phyloP scores from a whole-genome alignment of 2,888 invertebrate species.

The Glyphotaelius pellucidus region DNA sequence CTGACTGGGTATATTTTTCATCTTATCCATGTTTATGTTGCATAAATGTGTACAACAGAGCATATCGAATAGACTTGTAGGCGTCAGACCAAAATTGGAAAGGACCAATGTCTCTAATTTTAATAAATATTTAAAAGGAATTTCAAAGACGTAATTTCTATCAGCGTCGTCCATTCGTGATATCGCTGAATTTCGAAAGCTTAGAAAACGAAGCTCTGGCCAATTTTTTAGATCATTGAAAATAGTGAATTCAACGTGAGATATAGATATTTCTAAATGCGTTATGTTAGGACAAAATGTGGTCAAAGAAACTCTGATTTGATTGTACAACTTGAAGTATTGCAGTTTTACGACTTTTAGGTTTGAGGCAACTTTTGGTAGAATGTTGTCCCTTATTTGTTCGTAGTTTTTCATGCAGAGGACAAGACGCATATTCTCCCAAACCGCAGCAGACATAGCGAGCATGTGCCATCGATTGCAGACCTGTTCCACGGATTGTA shows the following conservation, averaged over 20 bases:
- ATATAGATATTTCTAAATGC: conserved; percentile 78
- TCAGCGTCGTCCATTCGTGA: conserved; percentile 72
- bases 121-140: conserved; percentile 76
- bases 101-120: conserved; percentile 74
- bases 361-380: conserved; percentile 77
- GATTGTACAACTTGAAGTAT: conserved; percentile 77
- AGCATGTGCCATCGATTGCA: conserved; percentile 76
- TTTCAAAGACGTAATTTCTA: conserved; percentile 75
- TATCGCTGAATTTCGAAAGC: conserved; percentile 77
- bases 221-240: conserved; percentile 76
- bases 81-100: conserved; percentile 76
- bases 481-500: conserved; percentile 75
- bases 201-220: conserved; percentile 76
- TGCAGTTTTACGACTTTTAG: conserved; percentile 77
- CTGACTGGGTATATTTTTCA: conserved; percentile 77
- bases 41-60: conserved; percentile 74
- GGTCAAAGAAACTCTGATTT: conserved; percentile 75
- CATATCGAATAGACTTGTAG: conserved; percentile 75
- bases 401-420: conserved; percentile 78
- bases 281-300: conserved; percentile 77
- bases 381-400: conserved; percentile 75
- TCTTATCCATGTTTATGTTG: conserved; percentile 77
- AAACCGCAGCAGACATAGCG: conserved; percentile 75
- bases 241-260: conserved; percentile 77
- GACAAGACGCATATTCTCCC: conserved; percentile 77